These are phyloP conservation scores for Microtus oregoni DNA, from an alignment of 2,113 vertebrate species.

Conservation along the genomic window DNA sequence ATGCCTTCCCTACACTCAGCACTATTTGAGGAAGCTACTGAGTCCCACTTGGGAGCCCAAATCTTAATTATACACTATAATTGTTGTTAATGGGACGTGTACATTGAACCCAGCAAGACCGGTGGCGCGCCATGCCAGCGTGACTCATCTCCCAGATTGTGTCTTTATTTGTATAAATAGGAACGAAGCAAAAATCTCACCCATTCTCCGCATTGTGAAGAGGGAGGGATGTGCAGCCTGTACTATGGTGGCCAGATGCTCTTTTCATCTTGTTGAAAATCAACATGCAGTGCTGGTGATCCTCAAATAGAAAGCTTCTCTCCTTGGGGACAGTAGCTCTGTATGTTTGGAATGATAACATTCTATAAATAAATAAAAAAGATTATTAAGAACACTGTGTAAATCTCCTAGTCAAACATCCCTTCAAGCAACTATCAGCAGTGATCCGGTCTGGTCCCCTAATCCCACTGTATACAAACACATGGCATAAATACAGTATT, in stretches of 20 bases:
- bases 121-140: conserved; percentile 83
- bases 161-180: conserved; percentile 85
- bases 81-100: conserved; percentile 77
- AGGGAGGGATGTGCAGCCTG: conserved; percentile 76
- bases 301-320: conserved; percentile 85
- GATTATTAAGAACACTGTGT: conserved; percentile 85
- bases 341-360: conserved; percentile 83
- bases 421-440: conserved; percentile 80
- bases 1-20: conserved; percentile 50
- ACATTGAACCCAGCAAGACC: conserved; percentile 77
- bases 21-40: conserved; percentile 40
- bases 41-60: conserved; percentile 69
- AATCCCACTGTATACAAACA: conserved; percentile 80
- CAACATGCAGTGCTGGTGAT: conserved; percentile 83
- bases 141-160: conserved; percentile 85
- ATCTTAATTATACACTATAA: conserved; percentile 82
- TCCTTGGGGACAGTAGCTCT: conserved; percentile 84
- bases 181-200: conserved; percentile 82
- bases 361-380: conserved; percentile 84
- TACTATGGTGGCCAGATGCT: conserved; percentile 80
- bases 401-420: conserved; percentile 83
- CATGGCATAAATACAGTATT: conserved; percentile 79
- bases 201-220: conserved; percentile 81
- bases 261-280: conserved; percentile 85
- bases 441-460: conserved; percentile 78